Base-by-base conservation (phyloP, 2,888 invertebrate species). In the Campoplex nolae region DNA sequence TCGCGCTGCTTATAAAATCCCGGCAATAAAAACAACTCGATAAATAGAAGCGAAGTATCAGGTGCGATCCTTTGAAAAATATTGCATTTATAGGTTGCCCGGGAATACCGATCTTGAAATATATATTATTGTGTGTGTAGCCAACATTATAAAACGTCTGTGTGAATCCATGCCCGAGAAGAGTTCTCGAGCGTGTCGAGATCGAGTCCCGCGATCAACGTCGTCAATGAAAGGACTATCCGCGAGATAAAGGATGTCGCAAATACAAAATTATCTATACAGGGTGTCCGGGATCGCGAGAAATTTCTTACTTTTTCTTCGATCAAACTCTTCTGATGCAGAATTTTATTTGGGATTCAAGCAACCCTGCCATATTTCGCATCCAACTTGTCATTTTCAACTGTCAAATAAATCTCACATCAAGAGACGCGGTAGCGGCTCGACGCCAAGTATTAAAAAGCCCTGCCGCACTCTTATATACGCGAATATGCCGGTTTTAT, bases 191-290 rank as follows among this genome's bases (percentile, higher is more conserved):
- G 80, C 86, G 86, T 86, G 83, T 86, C 86, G 83, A 83, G 83
- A 86, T 86, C 86, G 75, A 83, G 75, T 75, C 70, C 70, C 65
- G 80, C 76, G 83, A 86, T 86, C 83, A 45, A 58, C 62, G 45
- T 51, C 73, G 73, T 75, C 56, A 86, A 86, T 77, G 80, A 86
- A 83, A 83, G 76, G 83, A 80, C 76, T 83, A 67, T 80, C 58
- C 73, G 68, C 83, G 77, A 86, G 83, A 76, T 83, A 86, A 86
- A 86, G 83, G 83, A 83, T 83, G 86, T 86, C 65, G 86, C 86
- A 76, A 83, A 71, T 71, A 58, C 7, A 42, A 28, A 18, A 42
- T 38, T 75, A 9, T 28, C 42, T 73, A 23, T 23, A 51, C 38
- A 18, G 58, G 74, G 58, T 45, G 56, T 58, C 42, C 42, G 16